These are phyloP conservation scores for Dexiosoma caninum DNA, from an alignment of 2,888 invertebrate species.

Conservation along the genomic window DNA sequence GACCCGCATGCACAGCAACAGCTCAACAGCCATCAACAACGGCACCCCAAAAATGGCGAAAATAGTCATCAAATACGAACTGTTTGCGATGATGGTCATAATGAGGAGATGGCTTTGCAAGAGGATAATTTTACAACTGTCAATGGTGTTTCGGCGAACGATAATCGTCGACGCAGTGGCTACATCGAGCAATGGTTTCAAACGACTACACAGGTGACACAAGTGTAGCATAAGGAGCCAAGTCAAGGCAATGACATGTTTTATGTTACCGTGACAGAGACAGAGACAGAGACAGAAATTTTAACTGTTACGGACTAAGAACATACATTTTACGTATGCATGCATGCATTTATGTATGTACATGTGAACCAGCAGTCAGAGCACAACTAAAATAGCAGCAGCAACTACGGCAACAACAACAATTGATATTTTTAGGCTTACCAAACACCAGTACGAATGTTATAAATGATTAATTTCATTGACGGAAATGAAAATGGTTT, in stretches of 20 bases:
- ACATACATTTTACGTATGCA: no score
- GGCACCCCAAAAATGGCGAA: constrained; percentile 1
- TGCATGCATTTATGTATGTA: no score
- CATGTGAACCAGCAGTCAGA: no score
- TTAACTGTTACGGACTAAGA: constrained; percentile 7
- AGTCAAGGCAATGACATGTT: constrained; percentile 21
- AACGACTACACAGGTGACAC: constrained; percentile 58
- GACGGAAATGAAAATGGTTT: background rate
- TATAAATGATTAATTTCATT: background rate
- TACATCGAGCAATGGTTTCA: constrained; percentile 57
- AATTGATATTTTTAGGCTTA: background rate
- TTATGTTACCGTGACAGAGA: constrained; percentile 17
- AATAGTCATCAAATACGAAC: constrained; percentile 21
- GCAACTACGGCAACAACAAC: background rate
- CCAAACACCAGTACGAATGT: background rate
- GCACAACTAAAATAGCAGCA: background rate
- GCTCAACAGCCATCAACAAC: constrained; percentile 30
- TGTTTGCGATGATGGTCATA: constrained; percentile 8
- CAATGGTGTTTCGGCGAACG: constrained; percentile 36
- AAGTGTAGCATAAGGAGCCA: constrained; percentile 55
- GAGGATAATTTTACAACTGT: constrained; percentile 51
- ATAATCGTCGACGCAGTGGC: constrained; percentile 48
- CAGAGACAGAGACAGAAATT: constrained; percentile 3
- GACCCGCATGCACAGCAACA: constrained; percentile 22
- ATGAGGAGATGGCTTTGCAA: constrained; percentile 45